Evolutionary conservation across 2,797 vertebrate genomes (phyloP), one percentile per base, ranked within the genome.

Genomic region (Yasuhikotakia modesta): DNA sequence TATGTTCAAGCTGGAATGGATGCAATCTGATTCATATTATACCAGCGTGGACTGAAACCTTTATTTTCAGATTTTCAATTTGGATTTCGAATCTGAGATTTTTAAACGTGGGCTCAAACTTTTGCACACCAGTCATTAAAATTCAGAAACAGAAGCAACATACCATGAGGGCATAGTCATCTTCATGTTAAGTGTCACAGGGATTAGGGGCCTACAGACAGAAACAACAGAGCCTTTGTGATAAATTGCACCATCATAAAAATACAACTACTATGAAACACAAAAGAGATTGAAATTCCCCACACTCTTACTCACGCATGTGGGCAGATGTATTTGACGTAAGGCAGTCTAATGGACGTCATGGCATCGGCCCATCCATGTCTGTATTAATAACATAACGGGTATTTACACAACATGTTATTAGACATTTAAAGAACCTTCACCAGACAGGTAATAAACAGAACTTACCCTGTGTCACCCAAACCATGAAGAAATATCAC

Each of bases 401-500:
- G 24, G 46, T 66, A 70, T 60, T 77, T 58, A 43, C 24, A 76
- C 24, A 45, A 43, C 61, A 45, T 32, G 17, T 69, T 21, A 21
- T 14, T 12, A 50, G 24, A 27, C 27, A 30, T 57, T 52, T 63
- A 76, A 71, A 57, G 21, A 61, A 1, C 55, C 43, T 3, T 24
- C 63, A 72, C 43, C 39, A 21, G 32, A 22, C 13, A 76, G 21
- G 58, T 35, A 72, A 11, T 32, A 72, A 65, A 27, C 2, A 55
- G n/a, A 14, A 92, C 96, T 95, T 89, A 99, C 97, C 97, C 97
- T 0, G 95, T 90, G 88, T 99, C 97, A 90, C 97, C 97, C 72
- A 99, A 93, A 75, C 97, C 97, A 88, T 99, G 97, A 84, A 99
- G 94, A 88, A 99, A 99, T 87, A 99, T 99, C 83, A 99, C 96